Evolutionary conservation across 2,888 invertebrate genomes (phyloP).

Genomic region (Nomada flava): DNA sequence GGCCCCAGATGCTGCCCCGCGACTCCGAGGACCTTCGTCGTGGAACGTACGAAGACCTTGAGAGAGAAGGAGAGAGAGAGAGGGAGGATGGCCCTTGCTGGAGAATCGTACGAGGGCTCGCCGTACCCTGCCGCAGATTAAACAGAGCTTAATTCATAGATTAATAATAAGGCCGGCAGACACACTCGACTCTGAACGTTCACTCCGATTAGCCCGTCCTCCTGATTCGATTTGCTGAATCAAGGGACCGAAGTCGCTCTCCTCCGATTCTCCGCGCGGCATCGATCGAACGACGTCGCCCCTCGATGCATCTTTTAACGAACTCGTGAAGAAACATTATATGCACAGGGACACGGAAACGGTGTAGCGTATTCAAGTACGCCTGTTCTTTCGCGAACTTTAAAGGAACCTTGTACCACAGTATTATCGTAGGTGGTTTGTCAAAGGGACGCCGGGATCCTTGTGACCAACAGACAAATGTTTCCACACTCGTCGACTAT

Average conservation of each 20-base stretch:
- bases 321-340: background rate
- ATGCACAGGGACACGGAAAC: background rate
- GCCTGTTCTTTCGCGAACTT: background rate
- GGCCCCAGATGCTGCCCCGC: slow-evolving; percentile 68
- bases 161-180: slow-evolving; percentile 64
- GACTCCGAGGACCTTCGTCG: slow-evolving; percentile 48
- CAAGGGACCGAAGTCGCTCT: slow-evolving; percentile 3
- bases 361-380: background rate
- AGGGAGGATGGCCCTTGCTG: slow-evolving; percentile 66
- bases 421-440: background rate
- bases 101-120: slow-evolving; percentile 53
- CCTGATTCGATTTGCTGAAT: slow-evolving; percentile 47
- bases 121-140: slow-evolving; percentile 63
- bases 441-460: background rate
- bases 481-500: slow-evolving; percentile 45
- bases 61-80: background rate
- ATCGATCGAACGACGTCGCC: slow-evolving; percentile 12
- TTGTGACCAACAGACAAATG: slow-evolving; percentile 15
- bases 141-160: slow-evolving; percentile 66
- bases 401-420: background rate
- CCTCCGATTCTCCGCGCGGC: background rate
- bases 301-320: slow-evolving; percentile 26
- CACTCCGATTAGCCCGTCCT: slow-evolving; percentile 41
- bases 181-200: slow-evolving; percentile 57
- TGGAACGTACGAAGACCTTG: slow-evolving; percentile 55